phyloP scores from a whole-genome alignment of 2,888 invertebrate species.

The Dastarcus helophoroides region DNA sequence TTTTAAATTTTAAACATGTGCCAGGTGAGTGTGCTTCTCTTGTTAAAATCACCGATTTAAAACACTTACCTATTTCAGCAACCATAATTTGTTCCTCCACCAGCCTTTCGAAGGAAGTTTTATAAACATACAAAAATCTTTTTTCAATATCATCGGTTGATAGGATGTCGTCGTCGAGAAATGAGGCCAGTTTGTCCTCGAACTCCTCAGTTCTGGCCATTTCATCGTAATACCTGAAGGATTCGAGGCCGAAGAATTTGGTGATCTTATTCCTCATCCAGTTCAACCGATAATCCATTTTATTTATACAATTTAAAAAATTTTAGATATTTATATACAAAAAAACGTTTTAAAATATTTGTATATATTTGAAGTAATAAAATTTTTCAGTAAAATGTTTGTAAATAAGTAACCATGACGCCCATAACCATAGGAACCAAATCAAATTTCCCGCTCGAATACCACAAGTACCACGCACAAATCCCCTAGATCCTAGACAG shows the following conservation, averaged over 20 bases:
- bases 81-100: slow-evolving; percentile 64
- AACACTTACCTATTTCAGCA: slow-evolving; percentile 57
- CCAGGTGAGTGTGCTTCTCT: too few species aligned
- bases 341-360: not conserved
- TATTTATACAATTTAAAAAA: too few species aligned
- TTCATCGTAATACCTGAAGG: slow-evolving; percentile 45
- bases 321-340: too few species aligned
- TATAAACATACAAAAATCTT: slow-evolving; percentile 53
- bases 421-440: too few species aligned
- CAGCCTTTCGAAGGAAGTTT: slow-evolving; percentile 58
- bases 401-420: too few species aligned
- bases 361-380: not conserved
- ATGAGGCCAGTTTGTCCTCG: slow-evolving; percentile 42
- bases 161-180: slow-evolving; percentile 43
- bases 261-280: slow-evolving; percentile 60
- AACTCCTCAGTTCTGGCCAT: slow-evolving; percentile 44
- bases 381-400: too few species aligned
- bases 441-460: too few species aligned
- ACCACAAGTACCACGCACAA: too few species aligned
- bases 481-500: too few species aligned
- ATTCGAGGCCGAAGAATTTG: slow-evolving; percentile 45
- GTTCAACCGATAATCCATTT: slow-evolving; percentile 38
- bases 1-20: too few species aligned
- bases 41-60: too few species aligned
- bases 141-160: slow-evolving; percentile 41